These are phyloP conservation scores for Cantharis lateralis DNA, from an alignment of 2,888 invertebrate species.

Conservation along the genomic window DNA sequence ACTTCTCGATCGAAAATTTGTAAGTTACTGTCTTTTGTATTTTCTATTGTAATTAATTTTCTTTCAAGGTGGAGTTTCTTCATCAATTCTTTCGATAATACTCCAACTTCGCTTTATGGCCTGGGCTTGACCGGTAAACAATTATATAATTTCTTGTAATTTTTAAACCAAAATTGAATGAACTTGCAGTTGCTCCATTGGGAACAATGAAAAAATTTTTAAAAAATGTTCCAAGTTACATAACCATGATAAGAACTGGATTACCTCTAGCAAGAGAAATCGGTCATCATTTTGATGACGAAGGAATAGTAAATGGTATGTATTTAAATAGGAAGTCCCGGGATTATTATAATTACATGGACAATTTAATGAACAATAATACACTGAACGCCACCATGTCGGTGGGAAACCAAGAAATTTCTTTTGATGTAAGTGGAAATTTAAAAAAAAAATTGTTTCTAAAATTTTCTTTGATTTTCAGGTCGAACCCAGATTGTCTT, in stretches of 20 bases:
- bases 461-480: not conserved
- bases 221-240: slow-evolving; percentile 38
- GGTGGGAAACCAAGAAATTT: slow-evolving; percentile 22
- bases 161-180: not conserved
- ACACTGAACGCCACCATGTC: slow-evolving; percentile 16
- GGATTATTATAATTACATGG: slow-evolving; percentile 28
- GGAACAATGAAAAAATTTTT: slow-evolving; percentile 28
- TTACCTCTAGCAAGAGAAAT: slow-evolving; percentile 42
- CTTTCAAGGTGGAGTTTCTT: slow-evolving; percentile 36
- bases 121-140: slow-evolving; percentile 34
- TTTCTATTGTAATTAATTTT: not conserved
- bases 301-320: slow-evolving; percentile 36
- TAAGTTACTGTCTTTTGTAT: slow-evolving; percentile 4
- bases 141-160: not conserved
- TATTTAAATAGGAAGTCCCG: slow-evolving; percentile 20
- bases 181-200: slow-evolving; percentile 35
- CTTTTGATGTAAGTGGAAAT: slow-evolving; percentile 23
- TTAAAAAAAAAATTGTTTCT: not conserved
- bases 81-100: slow-evolving; percentile 25
- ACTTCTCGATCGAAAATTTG: slow-evolving; percentile 11
- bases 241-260: slow-evolving; percentile 38
- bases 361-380: slow-evolving; percentile 9
- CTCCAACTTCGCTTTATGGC: slow-evolving; percentile 34
- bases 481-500: slow-evolving; percentile 30
- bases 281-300: slow-evolving; percentile 42